phyloP scores from a whole-genome alignment of 2,888 invertebrate species.

The Drosophila antonietae region DNA sequence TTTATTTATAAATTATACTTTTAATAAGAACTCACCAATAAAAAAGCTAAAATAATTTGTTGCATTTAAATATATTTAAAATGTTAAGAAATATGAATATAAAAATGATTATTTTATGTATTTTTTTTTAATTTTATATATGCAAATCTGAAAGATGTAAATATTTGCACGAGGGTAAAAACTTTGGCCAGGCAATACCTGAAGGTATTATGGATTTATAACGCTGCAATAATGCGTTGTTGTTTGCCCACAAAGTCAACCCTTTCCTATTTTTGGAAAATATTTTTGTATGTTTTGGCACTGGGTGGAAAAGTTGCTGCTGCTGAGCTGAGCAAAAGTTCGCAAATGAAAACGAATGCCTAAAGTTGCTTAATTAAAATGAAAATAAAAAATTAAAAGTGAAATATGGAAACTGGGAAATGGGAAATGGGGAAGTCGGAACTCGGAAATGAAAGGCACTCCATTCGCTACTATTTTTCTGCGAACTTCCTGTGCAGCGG shows the following conservation, averaged over 20 bases:
- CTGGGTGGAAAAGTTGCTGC: conserved; percentile 43
- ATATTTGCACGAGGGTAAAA: not conserved
- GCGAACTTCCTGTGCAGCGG: conserved; percentile 14
- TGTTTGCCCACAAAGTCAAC: conserved; percentile 22
- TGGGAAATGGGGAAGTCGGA: conserved; percentile 15
- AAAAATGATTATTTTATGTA: not conserved
- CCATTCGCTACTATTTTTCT: conserved; percentile 23
- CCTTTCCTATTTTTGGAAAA: conserved; percentile 26
- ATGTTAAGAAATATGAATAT: no score
- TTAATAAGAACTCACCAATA: no score
- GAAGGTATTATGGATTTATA: conserved; percentile 9
- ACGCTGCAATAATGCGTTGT: conserved; percentile 1
- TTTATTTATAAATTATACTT: no score
- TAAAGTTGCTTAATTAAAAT: conserved; percentile 68
- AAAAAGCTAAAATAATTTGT: no score
- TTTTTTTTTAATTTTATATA: not conserved
- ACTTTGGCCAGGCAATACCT: not conserved
- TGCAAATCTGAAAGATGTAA: not conserved
- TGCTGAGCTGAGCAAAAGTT: conserved; percentile 50
- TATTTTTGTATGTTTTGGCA: conserved; percentile 33
- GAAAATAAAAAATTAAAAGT: conserved; percentile 32
- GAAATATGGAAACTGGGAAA: not conserved
- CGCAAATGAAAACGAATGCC: conserved; percentile 66
- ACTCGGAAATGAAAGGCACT: conserved; percentile 29
- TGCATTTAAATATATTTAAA: no score